A percentile compares a stretch with the other conserved stretches of the same genome.
These are phyloP conservation scores for Pachypanchax playfairii DNA, from an alignment of 2,113 vertebrate species.

Conservation along the genomic window DNA sequence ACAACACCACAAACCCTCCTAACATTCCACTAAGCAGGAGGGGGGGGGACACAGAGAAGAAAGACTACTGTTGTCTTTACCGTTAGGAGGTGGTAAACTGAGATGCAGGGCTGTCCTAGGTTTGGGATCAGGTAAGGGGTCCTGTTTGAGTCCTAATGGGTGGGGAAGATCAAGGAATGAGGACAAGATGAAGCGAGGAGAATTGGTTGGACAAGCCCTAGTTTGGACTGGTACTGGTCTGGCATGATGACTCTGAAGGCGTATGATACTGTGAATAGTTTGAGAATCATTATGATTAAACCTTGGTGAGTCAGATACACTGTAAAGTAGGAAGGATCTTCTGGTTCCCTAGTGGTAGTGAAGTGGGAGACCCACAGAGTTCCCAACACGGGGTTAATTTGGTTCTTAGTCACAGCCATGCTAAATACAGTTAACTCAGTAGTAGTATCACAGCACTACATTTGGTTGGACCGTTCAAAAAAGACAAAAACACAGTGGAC, in stretches of 20 bases:
- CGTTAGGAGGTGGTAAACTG: constrained; percentile 78
- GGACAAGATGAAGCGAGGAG: constrained; percentile 62
- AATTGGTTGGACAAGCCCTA: constrained; percentile 42
- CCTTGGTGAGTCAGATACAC: not conserved
- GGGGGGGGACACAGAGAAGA: constrained; percentile 47
- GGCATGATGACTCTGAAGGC: constrained; percentile 40
- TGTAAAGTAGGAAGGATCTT: constrained; percentile 14
- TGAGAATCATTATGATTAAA: constrained; percentile 20
- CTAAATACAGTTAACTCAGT: constrained; percentile 15
- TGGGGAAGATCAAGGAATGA: constrained; percentile 44
- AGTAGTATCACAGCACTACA: constrained; percentile 61
- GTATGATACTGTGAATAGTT: constrained; percentile 18
- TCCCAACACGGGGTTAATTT: constrained; percentile 47
- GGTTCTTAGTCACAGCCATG: constrained; percentile 45
- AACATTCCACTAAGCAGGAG: constrained; percentile 53
- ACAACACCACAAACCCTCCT: constrained; percentile 63
- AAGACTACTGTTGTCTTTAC: constrained; percentile 68
- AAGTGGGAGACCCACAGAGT: constrained; percentile 18
- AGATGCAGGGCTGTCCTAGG: constrained; percentile 81
- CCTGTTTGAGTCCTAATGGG: constrained; percentile 75
- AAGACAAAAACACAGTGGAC: constrained; percentile 49
- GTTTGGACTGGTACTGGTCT: constrained; percentile 14
- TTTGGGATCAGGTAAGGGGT: constrained; percentile 74
- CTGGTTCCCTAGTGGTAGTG: constrained; percentile 25
- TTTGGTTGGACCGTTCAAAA: constrained; percentile 16